Conservation (phyloP, 1,140 invertebrate species). For the Thaumatotibia leucotreta region DNA sequence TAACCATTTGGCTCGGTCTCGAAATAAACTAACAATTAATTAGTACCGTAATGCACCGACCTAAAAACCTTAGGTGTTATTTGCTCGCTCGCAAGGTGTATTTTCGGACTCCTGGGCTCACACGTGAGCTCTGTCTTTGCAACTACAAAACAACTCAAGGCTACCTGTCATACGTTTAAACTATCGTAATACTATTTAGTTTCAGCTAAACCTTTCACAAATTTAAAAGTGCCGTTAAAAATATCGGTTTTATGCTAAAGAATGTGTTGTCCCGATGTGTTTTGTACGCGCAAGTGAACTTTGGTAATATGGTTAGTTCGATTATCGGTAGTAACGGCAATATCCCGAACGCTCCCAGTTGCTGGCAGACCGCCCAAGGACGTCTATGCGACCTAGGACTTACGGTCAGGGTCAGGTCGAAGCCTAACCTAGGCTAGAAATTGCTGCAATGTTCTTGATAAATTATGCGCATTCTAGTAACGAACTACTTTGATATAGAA, state of each 20-base stretch:
- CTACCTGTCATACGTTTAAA: neutral
- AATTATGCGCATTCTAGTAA: neutral
- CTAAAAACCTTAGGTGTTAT: conserved; percentile 18
- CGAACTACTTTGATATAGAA: neutral
- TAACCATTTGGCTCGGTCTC: conserved; percentile 3
- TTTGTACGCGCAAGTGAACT: neutral
- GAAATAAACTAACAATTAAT: conserved; percentile 14
- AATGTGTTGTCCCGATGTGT: neutral
- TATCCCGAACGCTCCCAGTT: conserved; percentile 29
- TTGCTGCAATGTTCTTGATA: conserved; percentile 6
- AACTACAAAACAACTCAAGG: conserved; percentile 1
- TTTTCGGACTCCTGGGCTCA: conserved; percentile 32
- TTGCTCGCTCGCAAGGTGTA: conserved; percentile 25
- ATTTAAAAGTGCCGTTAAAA: neutral
- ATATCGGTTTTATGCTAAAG: neutral
- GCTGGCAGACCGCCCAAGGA: conserved; percentile 64
- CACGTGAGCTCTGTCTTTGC: neutral
- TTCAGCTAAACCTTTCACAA: neutral
- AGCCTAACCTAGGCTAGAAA: conserved; percentile 8
- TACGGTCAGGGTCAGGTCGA: conserved; percentile 50
- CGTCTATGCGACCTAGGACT: conserved; percentile 60
- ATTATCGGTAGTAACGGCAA: conserved; percentile 44
- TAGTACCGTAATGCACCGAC: conserved; percentile 16
- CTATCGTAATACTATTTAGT: neutral
- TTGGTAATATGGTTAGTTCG: neutral